Evolutionary conservation across 2,888 invertebrate species (phyloP), one percentile per base, ranked within the genome.

Genomic region (Eristalis pertinax): DNA sequence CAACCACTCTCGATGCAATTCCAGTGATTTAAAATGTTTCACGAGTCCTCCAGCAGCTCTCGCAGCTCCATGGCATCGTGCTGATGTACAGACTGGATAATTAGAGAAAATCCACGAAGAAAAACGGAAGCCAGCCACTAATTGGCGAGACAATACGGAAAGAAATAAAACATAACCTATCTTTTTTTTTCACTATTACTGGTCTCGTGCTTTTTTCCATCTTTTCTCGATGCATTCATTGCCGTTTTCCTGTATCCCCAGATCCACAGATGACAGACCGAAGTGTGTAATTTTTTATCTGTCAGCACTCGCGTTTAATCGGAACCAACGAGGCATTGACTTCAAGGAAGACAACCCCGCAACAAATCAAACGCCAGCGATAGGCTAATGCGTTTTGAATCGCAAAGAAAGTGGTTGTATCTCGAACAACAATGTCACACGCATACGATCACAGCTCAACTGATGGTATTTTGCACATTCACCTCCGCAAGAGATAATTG

Each of bases 121-220:
- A 69, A 74, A 85, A 85, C 75, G 84, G 84, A 84, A 84, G 75
- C 67, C 62, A 26, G 69, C 32, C 32, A 63, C 76, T 80, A 85
- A 85, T 85, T 80, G 76, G 76, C 76, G 72, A 73, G 58, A 81
- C 80, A 85, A 73, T 80, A 80, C 72, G 81, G 64, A 77, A 81
- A 72, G 63, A 72, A 83, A 62, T 32, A 41, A 72, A 63, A 35
- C 65, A 65, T 68, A 60, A 60, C 60, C 50, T 50, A 50, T 50
- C 50, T 50, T 50, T 50, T 60, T 65, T 43, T 35, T 65, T n/a
- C n/a, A n/a, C n/a, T 65, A 65, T 73, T 63, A 43, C 60, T 29
- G 4, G 32, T 50, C 58, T 35, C 29, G 41, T 43, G 8, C 26
- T 41, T 73, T 35, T 35, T n/a, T n/a, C n/a, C n/a, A 63, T 19